Percentiles rank a stretch among this genome's conserved stretches.
These are phyloP conservation scores for Channallabes apus DNA, from an alignment of 2,797 vertebrate genomes.

Conservation along the genomic window DNA sequence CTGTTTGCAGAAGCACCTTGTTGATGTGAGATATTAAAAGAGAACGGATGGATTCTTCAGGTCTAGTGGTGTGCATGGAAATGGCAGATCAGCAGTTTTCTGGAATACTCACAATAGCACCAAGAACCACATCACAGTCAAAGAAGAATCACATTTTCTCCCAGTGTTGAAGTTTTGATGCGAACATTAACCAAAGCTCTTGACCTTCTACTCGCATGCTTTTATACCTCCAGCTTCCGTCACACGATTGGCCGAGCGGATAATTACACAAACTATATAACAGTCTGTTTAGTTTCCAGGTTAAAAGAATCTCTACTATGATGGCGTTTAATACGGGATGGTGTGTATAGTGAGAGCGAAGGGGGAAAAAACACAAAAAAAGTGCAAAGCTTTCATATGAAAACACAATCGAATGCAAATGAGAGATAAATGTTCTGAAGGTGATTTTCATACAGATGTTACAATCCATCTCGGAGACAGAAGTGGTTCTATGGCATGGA, in stretches of 20 bases:
- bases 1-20: too few relatives aligned
- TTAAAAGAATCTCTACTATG: neutral
- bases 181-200: neutral
- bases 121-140: neutral
- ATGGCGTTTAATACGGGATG: neutral
- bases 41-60: too few relatives aligned
- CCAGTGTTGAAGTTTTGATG: neutral
- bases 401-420: constrained; percentile 19
- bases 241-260: neutral
- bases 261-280: neutral
- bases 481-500: constrained; percentile 17
- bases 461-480: constrained; percentile 22
- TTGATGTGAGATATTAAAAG: too few relatives aligned
- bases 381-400: constrained; percentile 2
- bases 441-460: constrained; percentile 10
- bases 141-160: neutral
- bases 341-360: neutral
- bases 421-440: constrained; percentile 14
- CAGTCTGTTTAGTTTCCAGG: neutral
- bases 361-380: neutral
- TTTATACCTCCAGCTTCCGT: neutral
- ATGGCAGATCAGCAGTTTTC: neutral
- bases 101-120: neutral
- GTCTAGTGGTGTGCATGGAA: neutral
- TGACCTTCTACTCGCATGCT: neutral